Conservation (phyloP, 2,888 invertebrate genomes). For the Eristalinus sepulchralis region DNA sequence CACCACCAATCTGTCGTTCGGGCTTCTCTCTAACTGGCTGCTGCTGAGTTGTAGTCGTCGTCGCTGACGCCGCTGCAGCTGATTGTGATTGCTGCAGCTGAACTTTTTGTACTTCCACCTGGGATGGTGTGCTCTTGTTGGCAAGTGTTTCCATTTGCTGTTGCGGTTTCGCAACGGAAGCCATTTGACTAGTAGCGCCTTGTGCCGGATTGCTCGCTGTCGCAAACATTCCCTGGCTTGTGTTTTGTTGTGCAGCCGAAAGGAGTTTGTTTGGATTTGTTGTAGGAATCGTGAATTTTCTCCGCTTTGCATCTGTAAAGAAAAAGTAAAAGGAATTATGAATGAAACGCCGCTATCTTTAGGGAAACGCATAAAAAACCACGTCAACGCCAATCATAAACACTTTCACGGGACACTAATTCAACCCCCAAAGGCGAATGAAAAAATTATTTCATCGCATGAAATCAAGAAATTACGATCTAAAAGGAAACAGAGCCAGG, state of each 20-base stretch:
- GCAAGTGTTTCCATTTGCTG: constrained; percentile 58
- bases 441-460: constrained; percentile 28
- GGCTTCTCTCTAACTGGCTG: constrained; percentile 25
- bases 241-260: constrained; percentile 69
- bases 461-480: constrained; percentile 56
- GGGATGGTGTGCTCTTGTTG: constrained; percentile 54
- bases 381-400: neutral
- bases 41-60: neutral
- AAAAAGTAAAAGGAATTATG: constrained; percentile 1
- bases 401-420: neutral
- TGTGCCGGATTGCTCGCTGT: constrained; percentile 41
- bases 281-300: constrained; percentile 73
- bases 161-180: constrained; percentile 57
- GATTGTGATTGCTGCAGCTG: constrained; percentile 26
- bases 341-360: no score
- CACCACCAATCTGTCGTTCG: constrained; percentile 72
- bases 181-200: constrained; percentile 63
- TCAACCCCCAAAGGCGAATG: neutral
- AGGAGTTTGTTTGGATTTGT: constrained; percentile 73
- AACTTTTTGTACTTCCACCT: constrained; percentile 53
- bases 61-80: neutral
- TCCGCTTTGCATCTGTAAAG: constrained; percentile 74
- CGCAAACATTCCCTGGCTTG: constrained; percentile 59
- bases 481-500: neutral
- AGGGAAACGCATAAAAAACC: no score